Evolutionary conservation across 2,797 vertebrate genomes (phyloP), one percentile per base, ranked within the genome.

Genomic region (Pristis pectinata): DNA sequence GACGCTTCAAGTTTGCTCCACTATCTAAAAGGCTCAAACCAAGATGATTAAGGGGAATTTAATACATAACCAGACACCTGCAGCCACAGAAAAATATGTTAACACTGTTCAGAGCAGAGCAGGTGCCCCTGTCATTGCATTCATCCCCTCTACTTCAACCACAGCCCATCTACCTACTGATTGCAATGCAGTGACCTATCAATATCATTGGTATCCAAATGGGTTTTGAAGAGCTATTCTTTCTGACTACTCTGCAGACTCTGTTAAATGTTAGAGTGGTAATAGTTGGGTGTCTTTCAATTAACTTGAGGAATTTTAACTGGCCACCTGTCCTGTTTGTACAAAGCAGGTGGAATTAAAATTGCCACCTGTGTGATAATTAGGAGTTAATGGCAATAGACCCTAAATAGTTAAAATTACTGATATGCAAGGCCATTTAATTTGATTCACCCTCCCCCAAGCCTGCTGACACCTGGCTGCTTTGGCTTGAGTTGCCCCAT

Each of bases 391-490:
- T 79, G 37, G 9, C 37, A 37, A 22, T 10, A 9, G 61, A 3
- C 67, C 87, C 19, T 34, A 91, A 91, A 91, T 91, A 61, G 87
- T 91, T 91, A 91, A 91, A 10, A 37, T 91, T 67, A 27, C 87
- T 67, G 59, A 67, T 2, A 67, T n/a, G 64, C 37, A 67, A 67
- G 9, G 59, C n/a, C n/a, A 91, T 37, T 67, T 24, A 67, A 67
- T 91, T 67, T 34, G 49, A 59, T 9, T 56, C 56, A 15, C 30
- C 30, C 56, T 19, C 13, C 34, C 15, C 59, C 56, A 91, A 41
- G 87, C 61, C 87, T 41, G 59, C 59, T 91, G 87, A 67, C 87
- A 91, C 87, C 87, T 91, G 87, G n/a, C n/a, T 41, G 87, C 91
- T 91, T 67, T 61, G 87, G 87, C 59, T 64, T n/a, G 87, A 91